Base-by-base conservation (phyloP, 2,888 invertebrate species). In the Epistrophe grossulariae region DNA sequence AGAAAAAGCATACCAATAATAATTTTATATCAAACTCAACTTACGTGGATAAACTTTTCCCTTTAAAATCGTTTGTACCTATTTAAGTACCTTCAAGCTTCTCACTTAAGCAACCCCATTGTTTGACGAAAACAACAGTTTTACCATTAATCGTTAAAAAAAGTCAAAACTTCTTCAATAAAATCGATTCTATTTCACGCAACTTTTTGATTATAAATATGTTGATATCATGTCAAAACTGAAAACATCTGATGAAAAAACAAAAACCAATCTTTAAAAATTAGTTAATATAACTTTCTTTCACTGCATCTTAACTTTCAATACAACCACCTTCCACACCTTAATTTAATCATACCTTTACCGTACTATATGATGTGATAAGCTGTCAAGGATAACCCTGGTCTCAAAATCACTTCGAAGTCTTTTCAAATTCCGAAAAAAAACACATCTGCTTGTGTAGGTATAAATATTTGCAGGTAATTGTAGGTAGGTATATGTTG, bases 251-350 rank as follows among this genome's bases (percentile, higher is more conserved):
- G 40, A 60, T 38, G 60, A 31, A 40, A 45, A 13, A 40, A 4
- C n/a, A 48, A 48, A 70, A 43, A 19, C 11, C 13, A 24, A 66
- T 64, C 24, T 45, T 64, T n/a, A 19, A 17, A 77, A 77, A 82
- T 82, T 82, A 64, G 71, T 77, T 77, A 15, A 70, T 13, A 19
- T 40, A 77, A 77, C 77, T 82, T 82, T 81, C 71, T 77, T 24
- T 82, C 50, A 77, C 64, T 15, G 40, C 55, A 71, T 35, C 31
- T 81, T 38, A 38, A 55, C 55, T 28, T 55, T 24, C 24, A 28
- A 28, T 24, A 24, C 3, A 24, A 24, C 5, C 4, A 10, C 38
- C 24, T 15, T 64, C 4, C 40, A 24, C n/a, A 5, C 60, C 50
- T 17, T 4, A 0, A 9, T 9, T 9, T 35, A 35, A 50, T 10